Evolutionary conservation across 2,888 invertebrate genomes (phyloP), one percentile per base, ranked within the genome.

Genomic region (Ramazzottius varieornatus): DNA sequence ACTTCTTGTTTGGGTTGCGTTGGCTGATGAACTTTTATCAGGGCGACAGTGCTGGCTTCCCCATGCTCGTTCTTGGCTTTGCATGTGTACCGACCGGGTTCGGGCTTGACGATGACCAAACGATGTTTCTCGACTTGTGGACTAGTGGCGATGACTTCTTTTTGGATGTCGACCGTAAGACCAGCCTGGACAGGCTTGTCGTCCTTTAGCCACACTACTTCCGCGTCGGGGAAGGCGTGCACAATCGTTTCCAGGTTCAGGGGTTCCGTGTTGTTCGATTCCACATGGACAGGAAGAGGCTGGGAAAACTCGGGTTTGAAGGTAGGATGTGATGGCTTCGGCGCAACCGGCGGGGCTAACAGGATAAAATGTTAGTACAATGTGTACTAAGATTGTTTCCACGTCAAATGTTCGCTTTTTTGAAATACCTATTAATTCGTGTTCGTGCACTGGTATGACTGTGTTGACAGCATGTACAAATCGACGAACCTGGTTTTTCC

Each of bases 51-150:
- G 73, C 93, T 88, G 63, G 93, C 91, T 78, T 93, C 92, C 67
- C 98, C 96, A 73, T 89, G 90, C 74, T 88, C 87, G 78, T 88
- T 89, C 63, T 79, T 78, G 8, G 86, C 86, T 13, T 82, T 83
- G 70, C 87, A 86, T 2, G 85, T 84, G 75, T 87, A 89, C 68
- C 84, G 81, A 46, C 88, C 88, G 8, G 82, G 81, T 67, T 77
- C 32, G 33, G 54, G 54, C 8, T 54, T 13, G 54, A 24, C 8
- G 20, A 54, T 54, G 20, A 29, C 24, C 54, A 54, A 24, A 29
- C 24, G 24, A 29, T 54, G 54, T 8, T 24, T 8, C 16, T 54
- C 54, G 29, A 54, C 54, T 54, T 54, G 54, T n/a, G 54, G 54
- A 54, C 24, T 54, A 29, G 54, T n/a, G 54, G n/a, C 29, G 16